These are phyloP conservation scores for Pollimyrus isidori DNA, from an alignment of 2,113 vertebrate genomes.

Conservation along the genomic window DNA sequence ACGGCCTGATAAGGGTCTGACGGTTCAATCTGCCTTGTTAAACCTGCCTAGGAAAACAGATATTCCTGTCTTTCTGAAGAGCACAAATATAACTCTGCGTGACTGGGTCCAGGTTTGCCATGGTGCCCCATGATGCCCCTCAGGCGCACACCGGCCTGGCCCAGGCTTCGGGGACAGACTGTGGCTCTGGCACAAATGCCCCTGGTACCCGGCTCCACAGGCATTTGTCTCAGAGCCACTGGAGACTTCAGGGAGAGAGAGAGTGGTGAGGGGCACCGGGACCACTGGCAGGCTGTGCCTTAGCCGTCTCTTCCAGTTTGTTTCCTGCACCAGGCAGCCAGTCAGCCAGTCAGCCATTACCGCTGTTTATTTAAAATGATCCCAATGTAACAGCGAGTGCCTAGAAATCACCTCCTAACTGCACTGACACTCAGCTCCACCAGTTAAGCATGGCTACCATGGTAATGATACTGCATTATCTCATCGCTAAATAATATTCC, in stretches of 20 bases:
- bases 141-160: neutral
- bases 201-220: neutral
- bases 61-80: constrained; percentile 35
- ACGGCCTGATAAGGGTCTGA: constrained; percentile 49
- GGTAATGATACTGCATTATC: constrained; percentile 15
- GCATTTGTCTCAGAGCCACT: neutral
- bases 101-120: constrained; percentile 49
- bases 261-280: neutral
- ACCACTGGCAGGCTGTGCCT: neutral
- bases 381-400: neutral
- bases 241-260: neutral
- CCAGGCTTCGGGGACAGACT: neutral
- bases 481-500: constrained; percentile 19
- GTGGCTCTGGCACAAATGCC: neutral
- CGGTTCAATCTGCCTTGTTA: constrained; percentile 56
- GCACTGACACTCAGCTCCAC: constrained; percentile 18
- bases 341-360: neutral
- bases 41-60: constrained; percentile 46
- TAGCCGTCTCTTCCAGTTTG: neutral
- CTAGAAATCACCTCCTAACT: neutral
- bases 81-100: constrained; percentile 44
- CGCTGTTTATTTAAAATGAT: neutral
- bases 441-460: neutral
- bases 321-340: neutral
- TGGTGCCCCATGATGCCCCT: constrained; percentile 45